Evolutionary conservation across 2,888 invertebrate genomes (phyloP).

Genomic region (Halictus quadricinctus): DNA sequence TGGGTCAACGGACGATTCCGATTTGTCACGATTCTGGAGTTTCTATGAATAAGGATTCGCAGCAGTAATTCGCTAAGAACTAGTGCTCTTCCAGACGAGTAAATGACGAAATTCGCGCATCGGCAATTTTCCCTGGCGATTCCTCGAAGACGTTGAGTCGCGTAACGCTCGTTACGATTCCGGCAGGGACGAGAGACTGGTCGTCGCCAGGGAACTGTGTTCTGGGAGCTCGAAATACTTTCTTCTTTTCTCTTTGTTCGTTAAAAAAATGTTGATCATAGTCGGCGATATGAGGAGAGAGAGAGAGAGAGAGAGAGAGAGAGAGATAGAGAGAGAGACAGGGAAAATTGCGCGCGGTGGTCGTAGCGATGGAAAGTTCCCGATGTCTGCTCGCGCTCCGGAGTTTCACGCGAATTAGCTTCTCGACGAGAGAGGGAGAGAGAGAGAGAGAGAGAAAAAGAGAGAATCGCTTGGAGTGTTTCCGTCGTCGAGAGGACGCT

Average conservation of each 20-base stretch:
- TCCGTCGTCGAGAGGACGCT: background rate
- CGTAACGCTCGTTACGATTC: background rate
- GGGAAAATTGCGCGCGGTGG: conserved; percentile 19
- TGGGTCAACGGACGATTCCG: too few species aligned
- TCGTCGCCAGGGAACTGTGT: background rate
- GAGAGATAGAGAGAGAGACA: background rate
- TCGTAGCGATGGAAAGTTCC: conserved; percentile 12
- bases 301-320: background rate
- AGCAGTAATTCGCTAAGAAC: background rate
- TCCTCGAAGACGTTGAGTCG: background rate
- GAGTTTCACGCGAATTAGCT: conserved; percentile 5
- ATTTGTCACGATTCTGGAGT: too few species aligned
- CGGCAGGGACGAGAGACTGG: background rate
- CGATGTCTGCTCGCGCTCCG: background rate
- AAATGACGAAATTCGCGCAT: background rate
- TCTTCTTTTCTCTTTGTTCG: background rate
- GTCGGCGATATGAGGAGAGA: background rate
- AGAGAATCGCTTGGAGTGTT: background rate
- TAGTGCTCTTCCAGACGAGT: background rate
- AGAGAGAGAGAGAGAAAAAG: background rate
- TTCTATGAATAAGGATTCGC: background rate
- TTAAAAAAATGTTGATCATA: background rate
- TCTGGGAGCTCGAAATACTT: conserved; percentile 10
- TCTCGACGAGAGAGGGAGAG: background rate
- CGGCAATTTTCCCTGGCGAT: background rate